Base-by-base conservation (phyloP, 2,113 vertebrate species). In the Laticauda laticaudata region DNA sequence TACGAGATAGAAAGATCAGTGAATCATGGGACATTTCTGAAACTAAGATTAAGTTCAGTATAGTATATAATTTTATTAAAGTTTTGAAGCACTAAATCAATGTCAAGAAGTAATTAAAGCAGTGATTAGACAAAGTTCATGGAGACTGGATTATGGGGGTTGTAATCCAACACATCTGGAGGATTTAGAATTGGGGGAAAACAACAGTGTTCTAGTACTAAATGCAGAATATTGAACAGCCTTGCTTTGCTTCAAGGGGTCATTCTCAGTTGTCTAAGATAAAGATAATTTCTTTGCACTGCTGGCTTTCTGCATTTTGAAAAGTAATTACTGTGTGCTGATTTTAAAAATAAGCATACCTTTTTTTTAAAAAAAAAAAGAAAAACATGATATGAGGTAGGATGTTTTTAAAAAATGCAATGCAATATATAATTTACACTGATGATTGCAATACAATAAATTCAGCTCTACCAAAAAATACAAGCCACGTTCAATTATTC, bases 311-410 rank as follows among this genome's bases (percentile, higher is more conserved):
- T 14, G 39, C 0, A 4, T 0, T 23, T 20, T 64, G 7, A 43
- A n/a, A 48, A 43, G 1, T 4, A 0, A 0, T 61, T 2, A 18
- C 21, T 26, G 24, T 26, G 11, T 61, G 1, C 29, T 87, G 23
- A 0, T 4, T 55, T 88, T 39, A 43, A 92, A 93, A 81, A 81
- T 39, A 7, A 81, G 69, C 69, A 81, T 81, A 81, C n/a, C 15
- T 81, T 81, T 20, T 64, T 64, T 95, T 93, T 91, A 95, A 95
- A 95, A 18, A 43, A 39, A 39, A 92, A 95, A 95, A 95, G 7
- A 81, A 92, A 94, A 97, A 93, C 55, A 2, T 81, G 56, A 96
- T 69, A 94, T 96, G 97, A 97, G 96, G 96, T 97, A 97, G 96
- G 97, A 91, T 96, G 94, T 93, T 91, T 64, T 95, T 94, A 94